Percentiles rank a stretch among this genome's conserved stretches.
phyloP scores from a whole-genome alignment of 2,113 vertebrate species.

The Podarcis raffonei region DNA sequence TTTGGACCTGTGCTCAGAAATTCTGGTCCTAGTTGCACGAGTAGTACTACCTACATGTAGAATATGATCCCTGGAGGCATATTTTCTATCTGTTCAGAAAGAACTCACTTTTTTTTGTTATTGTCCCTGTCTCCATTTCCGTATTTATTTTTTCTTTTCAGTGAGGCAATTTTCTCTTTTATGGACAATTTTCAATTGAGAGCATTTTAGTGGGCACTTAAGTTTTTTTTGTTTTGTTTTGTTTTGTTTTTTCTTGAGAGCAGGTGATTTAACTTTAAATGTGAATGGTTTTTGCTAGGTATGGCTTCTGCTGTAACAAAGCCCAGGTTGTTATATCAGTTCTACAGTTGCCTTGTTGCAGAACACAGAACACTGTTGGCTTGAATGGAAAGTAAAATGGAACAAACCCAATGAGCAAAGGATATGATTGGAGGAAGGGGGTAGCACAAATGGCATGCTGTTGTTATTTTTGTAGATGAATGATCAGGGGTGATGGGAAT shows the following conservation, averaged over 20 bases:
- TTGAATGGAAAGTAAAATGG: neutral
- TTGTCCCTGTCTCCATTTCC: neutral
- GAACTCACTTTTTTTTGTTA: neutral
- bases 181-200: neutral
- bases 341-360: neutral
- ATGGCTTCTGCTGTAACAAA: no score
- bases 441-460: neutral
- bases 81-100: neutral
- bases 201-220: neutral
- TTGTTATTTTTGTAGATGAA: neutral
- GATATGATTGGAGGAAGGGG: neutral
- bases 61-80: neutral
- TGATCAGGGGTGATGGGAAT: neutral
- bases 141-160: neutral
- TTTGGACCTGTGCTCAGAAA: no score
- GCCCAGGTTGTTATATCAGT: no score
- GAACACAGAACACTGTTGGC: neutral
- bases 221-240: no score
- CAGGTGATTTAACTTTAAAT: no score
- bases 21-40: no score
- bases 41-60: no score
- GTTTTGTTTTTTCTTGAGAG: no score
- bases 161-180: neutral
- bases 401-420: neutral
- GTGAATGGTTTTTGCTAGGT: no score